phyloP scores from a whole-genome alignment of 2,888 invertebrate species.

The Cephus nigrinus region DNA sequence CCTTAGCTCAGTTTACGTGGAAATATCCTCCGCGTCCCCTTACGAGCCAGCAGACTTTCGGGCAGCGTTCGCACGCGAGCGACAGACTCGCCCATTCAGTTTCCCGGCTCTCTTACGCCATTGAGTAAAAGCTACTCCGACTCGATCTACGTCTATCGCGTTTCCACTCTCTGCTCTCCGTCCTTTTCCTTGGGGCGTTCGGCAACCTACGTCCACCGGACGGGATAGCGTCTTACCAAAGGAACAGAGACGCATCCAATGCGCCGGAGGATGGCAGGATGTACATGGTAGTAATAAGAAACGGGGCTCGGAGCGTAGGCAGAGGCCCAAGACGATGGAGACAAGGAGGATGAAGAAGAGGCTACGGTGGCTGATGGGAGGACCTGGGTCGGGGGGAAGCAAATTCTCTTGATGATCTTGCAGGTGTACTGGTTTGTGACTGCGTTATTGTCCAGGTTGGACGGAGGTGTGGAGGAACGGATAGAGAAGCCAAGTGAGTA shows the following conservation, averaged over 20 bases:
- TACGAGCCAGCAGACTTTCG: not conserved
- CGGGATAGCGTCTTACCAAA: not conserved
- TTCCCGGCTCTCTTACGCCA: not conserved
- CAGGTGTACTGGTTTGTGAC: not conserved
- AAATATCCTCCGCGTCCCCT: not conserved
- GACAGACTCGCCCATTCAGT: not conserved
- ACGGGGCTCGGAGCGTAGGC: not conserved
- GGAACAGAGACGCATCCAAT: not conserved
- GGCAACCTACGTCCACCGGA: not conserved
- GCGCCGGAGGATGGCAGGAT: not conserved
- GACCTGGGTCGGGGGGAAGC: not conserved
- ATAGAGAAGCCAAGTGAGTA: constrained; percentile 23
- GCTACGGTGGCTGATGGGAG: not conserved
- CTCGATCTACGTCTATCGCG: not conserved
- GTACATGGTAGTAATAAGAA: not conserved
- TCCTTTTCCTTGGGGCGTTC: not conserved
- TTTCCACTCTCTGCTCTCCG: not conserved
- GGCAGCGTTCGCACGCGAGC: not conserved
- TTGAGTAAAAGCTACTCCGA: not conserved
- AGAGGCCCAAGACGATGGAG: not conserved
- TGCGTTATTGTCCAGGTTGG: not conserved
- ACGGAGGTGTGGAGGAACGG: constrained; percentile 16
- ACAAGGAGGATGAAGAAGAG: not conserved
- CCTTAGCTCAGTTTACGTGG: not conserved
- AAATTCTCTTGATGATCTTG: not conserved